phyloP scores from a whole-genome alignment of 2,113 vertebrate species.

The Toxostoma redivivum region DNA sequence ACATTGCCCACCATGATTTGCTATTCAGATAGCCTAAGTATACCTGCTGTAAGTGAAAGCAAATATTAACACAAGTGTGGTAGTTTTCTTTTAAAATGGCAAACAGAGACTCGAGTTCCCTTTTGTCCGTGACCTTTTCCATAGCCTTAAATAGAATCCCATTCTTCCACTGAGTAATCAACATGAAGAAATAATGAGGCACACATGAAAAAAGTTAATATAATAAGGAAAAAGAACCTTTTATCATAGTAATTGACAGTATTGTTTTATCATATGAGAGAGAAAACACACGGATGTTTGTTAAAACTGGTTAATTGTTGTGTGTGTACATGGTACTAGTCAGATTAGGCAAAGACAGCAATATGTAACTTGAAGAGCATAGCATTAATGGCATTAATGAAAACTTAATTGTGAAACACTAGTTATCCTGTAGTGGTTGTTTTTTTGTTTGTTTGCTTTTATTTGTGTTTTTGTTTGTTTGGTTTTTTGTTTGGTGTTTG shows the following conservation, averaged over 20 bases:
- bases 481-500: too few species aligned
- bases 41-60: constrained; percentile 51
- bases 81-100: constrained; percentile 48
- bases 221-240: neutral
- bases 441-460: neutral
- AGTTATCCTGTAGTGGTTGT: neutral
- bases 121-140: constrained; percentile 53
- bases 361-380: neutral
- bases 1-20: neutral
- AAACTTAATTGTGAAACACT: neutral
- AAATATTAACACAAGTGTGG: constrained; percentile 56
- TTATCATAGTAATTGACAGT: neutral
- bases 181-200: constrained; percentile 15
- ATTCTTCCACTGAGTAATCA: neutral
- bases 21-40: constrained; percentile 25
- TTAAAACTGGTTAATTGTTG: neutral
- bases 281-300: neutral
- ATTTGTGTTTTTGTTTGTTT: neutral
- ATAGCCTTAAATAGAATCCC: constrained; percentile 35
- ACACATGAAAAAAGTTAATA: constrained; percentile 2
- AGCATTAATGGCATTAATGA: neutral
- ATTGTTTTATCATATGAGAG: neutral
- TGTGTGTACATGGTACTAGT: neutral
- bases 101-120: neutral
- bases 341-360: neutral